A percentile compares a stretch with the other conserved stretches of the same genome.
Evolutionary conservation across 1,140 invertebrate genomes (phyloP).

Genomic region (Lysiphlebus fabarum): DNA sequence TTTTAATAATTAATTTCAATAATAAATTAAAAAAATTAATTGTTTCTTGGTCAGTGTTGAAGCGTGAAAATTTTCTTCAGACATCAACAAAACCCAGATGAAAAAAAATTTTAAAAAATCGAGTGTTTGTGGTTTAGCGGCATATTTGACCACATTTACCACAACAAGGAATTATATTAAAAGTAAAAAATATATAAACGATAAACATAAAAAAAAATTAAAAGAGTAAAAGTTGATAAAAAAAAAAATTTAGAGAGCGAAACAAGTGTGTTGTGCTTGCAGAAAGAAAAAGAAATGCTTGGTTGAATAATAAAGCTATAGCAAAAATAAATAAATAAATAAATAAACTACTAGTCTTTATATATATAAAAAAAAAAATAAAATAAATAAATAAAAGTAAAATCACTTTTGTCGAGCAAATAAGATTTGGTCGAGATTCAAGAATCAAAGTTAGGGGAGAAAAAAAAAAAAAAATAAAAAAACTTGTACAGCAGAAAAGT

Average conservation of each 20-base stretch:
- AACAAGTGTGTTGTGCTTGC: neutral
- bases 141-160: slow-evolving; percentile 22
- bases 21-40: no score
- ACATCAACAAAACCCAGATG: slow-evolving; percentile 5
- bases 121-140: slow-evolving; percentile 21
- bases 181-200: slow-evolving; percentile 6
- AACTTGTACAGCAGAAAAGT: slow-evolving; percentile 7
- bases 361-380: neutral
- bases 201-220: neutral
- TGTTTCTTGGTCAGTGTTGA: slow-evolving; percentile 2
- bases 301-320: neutral
- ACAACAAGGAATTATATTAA: slow-evolving; percentile 12
- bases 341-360: neutral
- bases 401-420: slow-evolving; percentile 21
- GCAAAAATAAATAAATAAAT: slow-evolving; percentile 1
- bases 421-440: slow-evolving; percentile 19
- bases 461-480: slow-evolving; percentile 4
- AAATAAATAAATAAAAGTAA: slow-evolving; percentile 7
- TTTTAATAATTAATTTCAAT: no score
- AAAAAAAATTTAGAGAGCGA: neutral
- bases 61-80: slow-evolving; percentile 11
- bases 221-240: neutral
- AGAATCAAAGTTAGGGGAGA: neutral
- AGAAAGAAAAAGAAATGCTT: neutral
- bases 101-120: neutral